Conservation (phyloP, 2,888 invertebrate species). For the Lymantria dispar region DNA sequence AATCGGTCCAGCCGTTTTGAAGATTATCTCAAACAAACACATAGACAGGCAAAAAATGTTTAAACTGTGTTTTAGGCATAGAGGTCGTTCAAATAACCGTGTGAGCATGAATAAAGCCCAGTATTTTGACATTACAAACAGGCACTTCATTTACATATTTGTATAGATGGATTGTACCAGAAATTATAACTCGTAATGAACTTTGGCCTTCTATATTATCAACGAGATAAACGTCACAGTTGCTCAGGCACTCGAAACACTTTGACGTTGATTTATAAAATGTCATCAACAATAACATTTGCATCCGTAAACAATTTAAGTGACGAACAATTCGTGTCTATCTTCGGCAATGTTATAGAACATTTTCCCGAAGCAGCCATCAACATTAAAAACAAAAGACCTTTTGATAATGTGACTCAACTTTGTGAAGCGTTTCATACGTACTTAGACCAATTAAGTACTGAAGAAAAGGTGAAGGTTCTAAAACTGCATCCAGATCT, state of each 20-base stretch:
- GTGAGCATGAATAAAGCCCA: too few species aligned
- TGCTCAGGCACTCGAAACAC: not conserved
- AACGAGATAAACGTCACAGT: not conserved
- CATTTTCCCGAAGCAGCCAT: conserved; percentile 79
- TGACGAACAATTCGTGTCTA: conserved; percentile 76
- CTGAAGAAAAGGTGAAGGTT: conserved; percentile 76
- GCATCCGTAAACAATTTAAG: conserved; percentile 79
- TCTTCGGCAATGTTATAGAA: conserved; percentile 85
- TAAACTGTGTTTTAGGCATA: too few species aligned
- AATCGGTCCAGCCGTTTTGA: too few species aligned
- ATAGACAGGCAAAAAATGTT: too few species aligned
- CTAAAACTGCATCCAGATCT: conserved; percentile 85
- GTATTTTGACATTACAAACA: too few species aligned
- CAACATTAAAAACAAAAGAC: conserved; percentile 69
- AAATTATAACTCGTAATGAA: not conserved
- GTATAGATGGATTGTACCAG: too few species aligned
- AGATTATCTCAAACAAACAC: too few species aligned
- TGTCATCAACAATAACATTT: conserved; percentile 49
- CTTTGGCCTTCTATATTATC: conserved; percentile 2
- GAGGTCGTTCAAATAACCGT: too few species aligned
- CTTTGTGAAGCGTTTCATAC: conserved; percentile 76
- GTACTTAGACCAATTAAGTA: conserved; percentile 79
- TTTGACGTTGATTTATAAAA: conserved; percentile 10
- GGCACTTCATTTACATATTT: too few species aligned
- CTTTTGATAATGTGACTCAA: conserved; percentile 71